Base-by-base conservation (phyloP, 2,797 vertebrate genomes). In the Sebastolobus alascanus region DNA sequence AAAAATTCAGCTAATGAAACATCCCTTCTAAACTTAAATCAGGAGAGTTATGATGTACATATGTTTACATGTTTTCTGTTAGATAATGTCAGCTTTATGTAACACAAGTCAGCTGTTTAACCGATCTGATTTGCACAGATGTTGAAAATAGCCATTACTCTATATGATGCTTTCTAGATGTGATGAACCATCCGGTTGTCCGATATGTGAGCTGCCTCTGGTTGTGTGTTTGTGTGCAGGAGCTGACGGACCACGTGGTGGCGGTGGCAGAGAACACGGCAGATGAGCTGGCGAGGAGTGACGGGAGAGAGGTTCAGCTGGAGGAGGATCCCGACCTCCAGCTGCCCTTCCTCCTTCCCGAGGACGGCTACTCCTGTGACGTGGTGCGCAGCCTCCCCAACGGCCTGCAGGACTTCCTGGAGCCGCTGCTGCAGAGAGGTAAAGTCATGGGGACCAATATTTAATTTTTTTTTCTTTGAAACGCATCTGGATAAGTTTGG, bases 331-430 rank as follows among this genome's bases (percentile, higher is more conserved):
- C 99, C 1, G 98, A 99, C 89, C 95, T 99, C 29, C 98, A 99
- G 93, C 95, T 99, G 40, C 99, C 99, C 72, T 99, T 99, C 92
- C 97, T 99, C 40, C 89, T 99, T 68, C 99, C 99, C 0, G 98
- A 99, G 93, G 99, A 99, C 38, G 99, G 99, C 55, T 99, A 99
- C 93, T 99, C 98, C 16, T 99, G 99, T 1, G 99, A 99, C 25
- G 98, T 99, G 40, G 99, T 99, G 91, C 96, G 98, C 85, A 98
- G 97, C 90, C 95, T 99, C 69, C 98, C 98, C 55, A 99, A 96
- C 37, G 99, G 98, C 66, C 96, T 99, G 83, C 98, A 99, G 90
- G 99, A 99, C 90, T 99, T 99, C 91, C 94, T 99, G 79, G 98
- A 99, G 20, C 98, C 99, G 0, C 95, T 99, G 66, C 98, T 98